Conservation (phyloP, 2,113 vertebrate genomes). For the Labeo catla region DNA sequence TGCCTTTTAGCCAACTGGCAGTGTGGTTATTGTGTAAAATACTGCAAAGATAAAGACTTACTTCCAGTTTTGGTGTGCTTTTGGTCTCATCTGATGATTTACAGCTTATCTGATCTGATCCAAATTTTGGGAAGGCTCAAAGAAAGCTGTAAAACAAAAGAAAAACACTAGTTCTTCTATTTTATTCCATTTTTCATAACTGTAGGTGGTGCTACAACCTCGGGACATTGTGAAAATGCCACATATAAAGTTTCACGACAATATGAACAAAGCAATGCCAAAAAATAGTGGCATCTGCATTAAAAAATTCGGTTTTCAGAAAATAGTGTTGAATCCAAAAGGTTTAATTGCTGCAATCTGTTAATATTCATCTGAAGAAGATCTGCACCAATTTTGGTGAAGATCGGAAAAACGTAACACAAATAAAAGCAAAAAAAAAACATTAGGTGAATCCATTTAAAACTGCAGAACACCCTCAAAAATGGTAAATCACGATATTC, state of each 20-base stretch:
- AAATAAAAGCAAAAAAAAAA: not conserved
- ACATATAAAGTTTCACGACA: not conserved
- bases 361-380: not conserved
- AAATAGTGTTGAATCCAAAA: not conserved
- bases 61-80: not conserved
- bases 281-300: not conserved
- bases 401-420: not conserved
- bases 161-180: not conserved
- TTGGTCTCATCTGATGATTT: not conserved
- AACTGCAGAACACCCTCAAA: not conserved
- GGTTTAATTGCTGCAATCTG: not conserved
- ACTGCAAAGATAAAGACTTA: not conserved
- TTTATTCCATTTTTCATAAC: not conserved
- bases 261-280: not conserved
- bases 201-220: not conserved
- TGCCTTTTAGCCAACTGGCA: not conserved
- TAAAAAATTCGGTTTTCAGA: not conserved
- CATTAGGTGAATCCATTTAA: not conserved
- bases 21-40: not conserved
- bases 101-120: not conserved
- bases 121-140: not conserved
- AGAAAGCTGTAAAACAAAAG: not conserved
- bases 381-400: not conserved
- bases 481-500: not conserved
- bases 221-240: not conserved